Base-by-base conservation (phyloP, 2,797 vertebrate genomes). In the Anisognathus igniventris region DNA sequence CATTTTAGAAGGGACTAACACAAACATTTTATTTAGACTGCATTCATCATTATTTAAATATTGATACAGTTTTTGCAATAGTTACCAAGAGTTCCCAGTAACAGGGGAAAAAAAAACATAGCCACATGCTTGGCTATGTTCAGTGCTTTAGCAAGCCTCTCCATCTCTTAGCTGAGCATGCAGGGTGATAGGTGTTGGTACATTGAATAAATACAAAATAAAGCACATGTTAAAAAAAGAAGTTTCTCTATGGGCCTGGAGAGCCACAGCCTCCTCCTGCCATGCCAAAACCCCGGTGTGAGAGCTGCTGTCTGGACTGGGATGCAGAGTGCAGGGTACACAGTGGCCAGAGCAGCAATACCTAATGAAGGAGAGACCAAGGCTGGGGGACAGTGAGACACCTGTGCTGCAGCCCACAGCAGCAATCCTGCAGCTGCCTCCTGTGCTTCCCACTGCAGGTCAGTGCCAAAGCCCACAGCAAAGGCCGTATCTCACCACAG, bases 31-130 rank as follows among this genome's bases (percentile, higher is more conserved):
- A 95, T 89, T 97, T 86, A 92, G 92, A 82, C 68, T 79, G 90
- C 96, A 93, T 97, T 96, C 31, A 71, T 82, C n/a, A 28, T 93
- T 91, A 47, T 66, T 96, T 92, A 95, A 94, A 76, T 95, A 85
- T 39, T 7, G 62, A 85, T 62, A 94, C 89, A 90, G 51, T 51
- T 90, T 94, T 91, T 91, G 66, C 92, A 66, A 72, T 57, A 92
- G 61, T 79, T 86, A 83, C 33, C 75, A 75, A 83, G 94, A 87
- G 54, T 68, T 93, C 88, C 88, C 86, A 77, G 62, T 83, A 88
- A 72, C 66, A 62, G 78, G 40, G 58, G 56, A 40, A 93, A 91
- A 30, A 70, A 90, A 75, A 84, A 44, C 70, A 53, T 72, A 95
- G 85, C 93, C 82, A 88, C 92, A 90, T 97, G 95, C 93, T 96